Base-by-base conservation (phyloP, 2,888 invertebrate species). In the Heteromyza rotundicornis region DNA sequence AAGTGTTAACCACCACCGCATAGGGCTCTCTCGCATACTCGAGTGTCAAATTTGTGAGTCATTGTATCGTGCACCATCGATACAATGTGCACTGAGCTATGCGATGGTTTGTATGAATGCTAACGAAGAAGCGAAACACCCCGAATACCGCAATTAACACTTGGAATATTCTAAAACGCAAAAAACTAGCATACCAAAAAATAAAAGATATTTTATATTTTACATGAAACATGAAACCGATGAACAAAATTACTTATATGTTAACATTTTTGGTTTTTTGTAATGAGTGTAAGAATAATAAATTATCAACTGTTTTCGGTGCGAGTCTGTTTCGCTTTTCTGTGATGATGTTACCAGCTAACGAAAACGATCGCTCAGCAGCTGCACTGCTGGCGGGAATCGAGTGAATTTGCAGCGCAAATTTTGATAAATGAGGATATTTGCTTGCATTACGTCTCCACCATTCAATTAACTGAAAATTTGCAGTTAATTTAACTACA, bases 361-460 rank as follows among this genome's bases (percentile, higher is more conserved):
- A 64, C 20, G 64, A 67, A 67, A 66, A 67, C 8, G 60, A 49
- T 53, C 68, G 57, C 47, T 67, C 65, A 40, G 64, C 60, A 27
- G 53, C 53, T 14, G 53, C 53, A 53, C 20, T 53, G 32, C 52
- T 52, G n/a, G 52, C 52, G 12, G 52, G 52, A 16, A 52, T 16
- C 27, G 52, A 23, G 16, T 52, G 52, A 52, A 52, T 27, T 52
- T 52, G 23, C 52, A 52, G 3, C 2, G 52, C 32, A n/a, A 52
- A 17, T 52, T 52, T 27, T 10, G 1, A 32, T 27, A 53, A 53
- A 32, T 32, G n/a, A 32, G 53, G 53, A 19, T 53, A 53, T 3
- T 23, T 32, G 5, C 2, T 53, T 53, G 27, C 14, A 32, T 53
- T 32, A 1, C 20, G n/a, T 14, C 2, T n/a, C 53, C 35, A 53